These are phyloP conservation scores for Artemia sinica DNA, from an alignment of 2,888 invertebrate species.

Conservation along the genomic window DNA sequence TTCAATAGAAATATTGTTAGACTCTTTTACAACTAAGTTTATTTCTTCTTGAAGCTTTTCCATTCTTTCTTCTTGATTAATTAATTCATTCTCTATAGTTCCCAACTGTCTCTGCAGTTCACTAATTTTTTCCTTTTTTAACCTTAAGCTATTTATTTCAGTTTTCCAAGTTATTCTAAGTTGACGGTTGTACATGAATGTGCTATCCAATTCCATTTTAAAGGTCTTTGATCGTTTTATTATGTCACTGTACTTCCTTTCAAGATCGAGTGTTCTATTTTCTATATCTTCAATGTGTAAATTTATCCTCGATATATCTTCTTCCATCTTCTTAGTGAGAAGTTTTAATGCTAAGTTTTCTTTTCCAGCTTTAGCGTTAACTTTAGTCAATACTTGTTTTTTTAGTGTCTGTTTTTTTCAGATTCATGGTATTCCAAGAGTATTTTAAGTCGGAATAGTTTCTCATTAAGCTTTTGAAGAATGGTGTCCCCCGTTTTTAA, in stretches of 20 bases:
- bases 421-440: no score
- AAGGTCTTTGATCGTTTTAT: background rate
- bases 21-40: background rate
- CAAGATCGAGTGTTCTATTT: background rate
- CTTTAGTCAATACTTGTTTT: background rate
- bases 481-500: no score
- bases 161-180: conserved; percentile 2
- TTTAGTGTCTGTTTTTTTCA: no score
- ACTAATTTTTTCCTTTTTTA: background rate
- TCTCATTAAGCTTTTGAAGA: no score
- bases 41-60: background rate
- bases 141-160: background rate
- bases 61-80: background rate
- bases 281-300: background rate
- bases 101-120: background rate
- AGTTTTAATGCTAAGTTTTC: background rate
- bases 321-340: background rate
- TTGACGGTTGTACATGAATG: background rate
- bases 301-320: background rate
- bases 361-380: background rate
- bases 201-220: background rate
- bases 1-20: background rate
- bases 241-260: background rate
- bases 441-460: no score
- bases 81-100: background rate